Evolutionary conservation across 2,113 vertebrate species (phyloP).

Genomic region (Xenopus borealis): DNA sequence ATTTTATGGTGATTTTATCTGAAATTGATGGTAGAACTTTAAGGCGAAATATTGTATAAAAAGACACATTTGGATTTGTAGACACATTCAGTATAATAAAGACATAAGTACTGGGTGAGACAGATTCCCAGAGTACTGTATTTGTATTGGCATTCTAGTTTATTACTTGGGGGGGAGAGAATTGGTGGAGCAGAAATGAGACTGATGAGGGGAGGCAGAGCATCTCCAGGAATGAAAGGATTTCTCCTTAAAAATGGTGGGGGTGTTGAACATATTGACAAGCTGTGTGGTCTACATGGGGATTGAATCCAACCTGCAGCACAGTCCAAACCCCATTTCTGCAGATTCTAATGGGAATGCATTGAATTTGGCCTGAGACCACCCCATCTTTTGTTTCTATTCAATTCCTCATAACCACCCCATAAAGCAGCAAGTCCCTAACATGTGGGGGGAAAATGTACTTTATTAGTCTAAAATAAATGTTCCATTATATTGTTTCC

Average conservation of each 20-base stretch:
- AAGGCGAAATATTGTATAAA: no score
- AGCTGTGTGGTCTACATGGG: conserved; percentile 1
- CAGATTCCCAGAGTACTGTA: no score
- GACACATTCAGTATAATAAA: no score
- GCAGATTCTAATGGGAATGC: background rate
- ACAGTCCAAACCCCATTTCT: background rate
- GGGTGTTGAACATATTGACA: background rate
- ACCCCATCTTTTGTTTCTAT: background rate
- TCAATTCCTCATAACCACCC: background rate
- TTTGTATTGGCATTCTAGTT: no score
- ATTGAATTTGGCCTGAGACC: background rate
- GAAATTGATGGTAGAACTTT: no score
- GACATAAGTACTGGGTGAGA: no score
- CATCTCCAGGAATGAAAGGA: background rate
- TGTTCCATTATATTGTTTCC: conserved; percentile 6
- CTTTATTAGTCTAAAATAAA: conserved; percentile 2
- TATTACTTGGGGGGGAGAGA: no score
- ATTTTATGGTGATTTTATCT: no score
- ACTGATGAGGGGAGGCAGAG: background rate
- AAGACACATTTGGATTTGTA: no score
- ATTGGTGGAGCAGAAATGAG: background rate
- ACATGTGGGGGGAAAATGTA: background rate
- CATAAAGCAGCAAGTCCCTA: background rate
- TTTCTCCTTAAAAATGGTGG: background rate
- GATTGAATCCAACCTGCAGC: background rate